Conservation (phyloP, 2,113 vertebrate species). For the Megaceryle torquata region DNA sequence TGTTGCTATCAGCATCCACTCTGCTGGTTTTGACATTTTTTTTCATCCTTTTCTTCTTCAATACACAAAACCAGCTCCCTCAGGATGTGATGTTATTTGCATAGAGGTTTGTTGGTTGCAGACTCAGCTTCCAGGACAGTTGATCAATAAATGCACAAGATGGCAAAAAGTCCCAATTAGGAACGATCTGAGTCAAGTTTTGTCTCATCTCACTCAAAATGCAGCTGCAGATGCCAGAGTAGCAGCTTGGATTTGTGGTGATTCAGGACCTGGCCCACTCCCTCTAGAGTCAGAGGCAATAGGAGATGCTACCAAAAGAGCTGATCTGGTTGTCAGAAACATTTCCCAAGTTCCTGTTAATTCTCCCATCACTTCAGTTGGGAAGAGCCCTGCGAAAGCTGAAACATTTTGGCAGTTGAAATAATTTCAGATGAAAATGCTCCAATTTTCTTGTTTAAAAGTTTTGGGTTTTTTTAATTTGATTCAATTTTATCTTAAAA, state of each 20-base stretch:
- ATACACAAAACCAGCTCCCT: background rate
- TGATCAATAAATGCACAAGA: background rate
- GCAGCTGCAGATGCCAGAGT: background rate
- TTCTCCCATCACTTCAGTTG: background rate
- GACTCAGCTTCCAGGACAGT: accelerated
- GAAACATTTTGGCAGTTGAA: conserved; percentile 46
- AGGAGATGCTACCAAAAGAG: background rate
- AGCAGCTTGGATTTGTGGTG: background rate
- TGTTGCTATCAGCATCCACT: background rate
- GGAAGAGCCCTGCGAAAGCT: background rate
- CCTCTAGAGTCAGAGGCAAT: background rate
- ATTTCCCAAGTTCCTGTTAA: background rate
- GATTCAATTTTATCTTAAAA: background rate
- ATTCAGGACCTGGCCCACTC: background rate
- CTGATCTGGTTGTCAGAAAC: background rate
- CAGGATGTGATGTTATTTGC: accelerated
- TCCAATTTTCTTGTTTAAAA: conserved; percentile 17
- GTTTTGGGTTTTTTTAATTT: background rate
- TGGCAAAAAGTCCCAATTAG: background rate
- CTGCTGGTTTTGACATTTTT: background rate
- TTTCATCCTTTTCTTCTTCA: background rate
- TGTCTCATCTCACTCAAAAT: background rate
- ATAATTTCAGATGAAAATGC: background rate
- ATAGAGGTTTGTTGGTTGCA: background rate
- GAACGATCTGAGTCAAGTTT: background rate